Evolutionary conservation across 1,140 invertebrate genomes (phyloP).

Genomic region (Dreissena rostriformis): DNA sequence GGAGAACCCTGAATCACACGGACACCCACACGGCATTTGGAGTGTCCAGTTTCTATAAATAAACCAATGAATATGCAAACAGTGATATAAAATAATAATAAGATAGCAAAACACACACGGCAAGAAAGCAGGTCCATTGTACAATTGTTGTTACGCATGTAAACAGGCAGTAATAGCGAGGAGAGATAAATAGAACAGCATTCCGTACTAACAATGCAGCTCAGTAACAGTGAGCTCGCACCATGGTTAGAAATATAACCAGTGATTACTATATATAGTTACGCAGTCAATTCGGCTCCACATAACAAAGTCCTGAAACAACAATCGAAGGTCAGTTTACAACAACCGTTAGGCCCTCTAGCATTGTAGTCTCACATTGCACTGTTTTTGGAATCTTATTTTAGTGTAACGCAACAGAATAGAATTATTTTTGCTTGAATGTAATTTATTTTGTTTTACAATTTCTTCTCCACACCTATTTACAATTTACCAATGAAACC

Average conservation of each 20-base stretch:
- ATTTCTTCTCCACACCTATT: no score
- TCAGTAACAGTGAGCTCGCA: constrained; percentile 34
- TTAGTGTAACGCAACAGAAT: no score
- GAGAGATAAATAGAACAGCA: constrained; percentile 53
- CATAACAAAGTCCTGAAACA: constrained; percentile 44
- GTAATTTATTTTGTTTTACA: no score
- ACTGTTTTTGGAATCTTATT: no score
- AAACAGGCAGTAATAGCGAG: constrained; percentile 44
- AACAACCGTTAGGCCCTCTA: constrained; percentile 28
- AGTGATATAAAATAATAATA: constrained; percentile 50
- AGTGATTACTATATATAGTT: constrained; percentile 55
- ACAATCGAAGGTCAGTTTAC: constrained; percentile 41
- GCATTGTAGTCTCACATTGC: no score
- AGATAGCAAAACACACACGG: constrained; percentile 49
- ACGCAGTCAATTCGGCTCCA: constrained; percentile 47
- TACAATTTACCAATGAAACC: no score
- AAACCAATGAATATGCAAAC: constrained; percentile 55
- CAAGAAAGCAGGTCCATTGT: constrained; percentile 50
- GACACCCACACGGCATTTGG: neutral
- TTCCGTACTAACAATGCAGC: constrained; percentile 51
- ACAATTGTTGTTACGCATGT: constrained; percentile 53
- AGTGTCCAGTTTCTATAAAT: constrained; percentile 44
- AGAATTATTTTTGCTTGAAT: no score
- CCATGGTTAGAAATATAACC: constrained; percentile 52
- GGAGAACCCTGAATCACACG: neutral